Conservation (phyloP, 2,113 vertebrate species). For the Heteronetta atricapilla region DNA sequence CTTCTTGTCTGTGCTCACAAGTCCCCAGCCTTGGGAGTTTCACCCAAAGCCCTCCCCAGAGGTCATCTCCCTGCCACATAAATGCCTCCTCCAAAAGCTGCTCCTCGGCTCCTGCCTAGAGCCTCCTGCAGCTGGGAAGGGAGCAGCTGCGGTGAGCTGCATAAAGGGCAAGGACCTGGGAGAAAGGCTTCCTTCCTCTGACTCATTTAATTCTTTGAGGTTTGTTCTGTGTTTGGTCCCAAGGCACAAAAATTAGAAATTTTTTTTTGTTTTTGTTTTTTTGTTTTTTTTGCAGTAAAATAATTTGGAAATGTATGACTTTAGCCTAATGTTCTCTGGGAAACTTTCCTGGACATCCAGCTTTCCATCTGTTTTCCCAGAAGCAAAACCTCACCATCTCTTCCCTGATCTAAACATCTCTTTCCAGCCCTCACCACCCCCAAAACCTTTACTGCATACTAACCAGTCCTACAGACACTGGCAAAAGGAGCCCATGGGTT, state of each 20-base stretch:
- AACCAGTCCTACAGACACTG: background rate
- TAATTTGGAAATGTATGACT: background rate
- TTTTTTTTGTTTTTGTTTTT: too few species aligned
- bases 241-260: background rate
- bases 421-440: background rate
- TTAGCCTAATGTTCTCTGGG: background rate
- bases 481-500: fast-evolving
- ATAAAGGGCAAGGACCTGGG: background rate
- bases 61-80: fast-evolving
- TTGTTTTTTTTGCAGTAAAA: background rate
- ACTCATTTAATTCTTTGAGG: background rate
- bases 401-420: fast-evolving
- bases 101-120: background rate
- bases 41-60: background rate
- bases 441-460: background rate
- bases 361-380: background rate
- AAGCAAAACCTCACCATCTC: background rate
- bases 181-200: background rate
- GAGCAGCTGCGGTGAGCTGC: background rate
- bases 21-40: background rate
- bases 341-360: background rate
- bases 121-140: background rate
- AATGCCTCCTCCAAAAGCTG: background rate
- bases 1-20: fast-evolving
- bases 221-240: background rate